Conservation (phyloP, 1,140 invertebrate genomes). For the Sycophaga agraensis region DNA sequence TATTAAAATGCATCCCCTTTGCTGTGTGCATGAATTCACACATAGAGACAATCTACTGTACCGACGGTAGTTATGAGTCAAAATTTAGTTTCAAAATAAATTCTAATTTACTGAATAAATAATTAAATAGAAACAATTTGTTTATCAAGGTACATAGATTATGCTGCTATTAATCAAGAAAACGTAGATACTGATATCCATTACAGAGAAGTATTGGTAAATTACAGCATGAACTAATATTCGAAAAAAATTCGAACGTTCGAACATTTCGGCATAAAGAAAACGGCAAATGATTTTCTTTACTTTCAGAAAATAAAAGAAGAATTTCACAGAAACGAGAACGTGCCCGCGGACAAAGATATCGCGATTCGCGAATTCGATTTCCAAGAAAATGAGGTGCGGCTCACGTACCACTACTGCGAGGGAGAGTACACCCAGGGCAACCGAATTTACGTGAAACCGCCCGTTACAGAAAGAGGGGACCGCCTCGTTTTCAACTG, state of each 20-base stretch:
- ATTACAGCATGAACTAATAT: not conserved
- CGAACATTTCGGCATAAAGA: not conserved
- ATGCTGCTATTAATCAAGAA: constrained; percentile 16
- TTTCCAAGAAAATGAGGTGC: constrained; percentile 64
- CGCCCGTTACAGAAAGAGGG: constrained; percentile 65
- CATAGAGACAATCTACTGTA: constrained; percentile 65
- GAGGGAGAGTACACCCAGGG: constrained; percentile 68
- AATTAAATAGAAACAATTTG: constrained; percentile 26
- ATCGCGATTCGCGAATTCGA: constrained; percentile 68
- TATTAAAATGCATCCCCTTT: constrained; percentile 62
- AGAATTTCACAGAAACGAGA: constrained; percentile 63
- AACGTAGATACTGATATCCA: constrained; percentile 23
- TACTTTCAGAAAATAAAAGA: constrained; percentile 62
- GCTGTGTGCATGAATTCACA: constrained; percentile 67
- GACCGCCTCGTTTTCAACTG: constrained; percentile 64
- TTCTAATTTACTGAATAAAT: too few relatives aligned
- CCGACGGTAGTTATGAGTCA: constrained; percentile 47
- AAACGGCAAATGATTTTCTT: not conserved
- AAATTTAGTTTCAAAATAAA: not conserved
- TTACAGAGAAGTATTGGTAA: constrained; percentile 36
- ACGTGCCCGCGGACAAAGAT: constrained; percentile 60
- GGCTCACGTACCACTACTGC: constrained; percentile 69
- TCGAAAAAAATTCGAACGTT: not conserved
- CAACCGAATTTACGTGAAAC: constrained; percentile 66
- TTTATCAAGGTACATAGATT: constrained; percentile 45